These are phyloP conservation scores for Euwallacea fornicatus DNA, from an alignment of 1,140 invertebrate species.

Conservation along the genomic window DNA sequence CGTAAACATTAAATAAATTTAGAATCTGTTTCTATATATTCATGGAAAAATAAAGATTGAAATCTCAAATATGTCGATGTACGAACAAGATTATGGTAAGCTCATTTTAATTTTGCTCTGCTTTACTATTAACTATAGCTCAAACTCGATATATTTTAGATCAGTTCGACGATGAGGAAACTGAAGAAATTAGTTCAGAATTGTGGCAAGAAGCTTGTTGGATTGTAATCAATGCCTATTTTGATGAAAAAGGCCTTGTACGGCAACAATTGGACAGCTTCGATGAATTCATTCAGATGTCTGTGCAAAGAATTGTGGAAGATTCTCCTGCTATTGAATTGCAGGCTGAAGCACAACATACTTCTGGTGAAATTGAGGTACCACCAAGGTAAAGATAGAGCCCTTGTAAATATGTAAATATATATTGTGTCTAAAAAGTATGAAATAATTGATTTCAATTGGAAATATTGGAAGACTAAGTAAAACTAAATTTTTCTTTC, in stretches of 20 bases:
- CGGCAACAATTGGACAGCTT: constrained; percentile 98
- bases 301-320: constrained; percentile 97
- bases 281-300: constrained; percentile 99
- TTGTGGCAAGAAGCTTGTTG: constrained; percentile 99
- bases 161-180: constrained; percentile 75
- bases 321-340: constrained; percentile 97
- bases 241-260: constrained; percentile 99
- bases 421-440: too few species aligned
- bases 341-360: constrained; percentile 96
- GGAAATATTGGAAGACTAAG: too few species aligned
- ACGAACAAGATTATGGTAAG: constrained; percentile 52
- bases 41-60: background rate
- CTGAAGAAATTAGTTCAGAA: constrained; percentile 90
- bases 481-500: too few species aligned
- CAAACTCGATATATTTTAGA: constrained; percentile 52
- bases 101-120: background rate
- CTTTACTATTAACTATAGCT: constrained; percentile 1
- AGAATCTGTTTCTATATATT: too few species aligned
- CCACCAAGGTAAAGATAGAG: constrained; percentile 74
- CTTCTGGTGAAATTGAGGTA: constrained; percentile 86
- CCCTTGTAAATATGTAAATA: constrained; percentile 50
- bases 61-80: constrained; percentile 41
- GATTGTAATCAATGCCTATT: constrained; percentile 99
- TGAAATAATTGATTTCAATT: too few species aligned
- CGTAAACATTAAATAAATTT: too few species aligned